Percentiles rank a stretch among this genome's conserved stretches.
These are phyloP conservation scores for Oxystoma pomonae DNA, from an alignment of 2,888 invertebrate species.

Conservation along the genomic window DNA sequence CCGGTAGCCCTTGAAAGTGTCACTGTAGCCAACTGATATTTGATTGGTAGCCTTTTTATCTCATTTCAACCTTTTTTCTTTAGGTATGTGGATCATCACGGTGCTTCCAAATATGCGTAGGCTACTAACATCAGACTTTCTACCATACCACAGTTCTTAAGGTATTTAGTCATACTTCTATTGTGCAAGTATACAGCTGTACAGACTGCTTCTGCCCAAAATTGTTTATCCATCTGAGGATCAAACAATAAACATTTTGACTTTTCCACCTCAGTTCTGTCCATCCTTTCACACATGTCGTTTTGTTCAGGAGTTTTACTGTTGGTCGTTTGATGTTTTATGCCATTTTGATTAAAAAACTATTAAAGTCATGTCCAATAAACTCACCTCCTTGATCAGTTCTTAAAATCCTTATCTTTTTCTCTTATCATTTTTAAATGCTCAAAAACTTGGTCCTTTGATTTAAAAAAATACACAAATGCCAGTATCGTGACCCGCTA, in stretches of 20 bases:
- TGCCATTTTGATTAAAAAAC: conserved; percentile 9
- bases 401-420: conserved; percentile 31
- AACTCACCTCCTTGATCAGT: conserved; percentile 32
- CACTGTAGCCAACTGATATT: conserved; percentile 32
- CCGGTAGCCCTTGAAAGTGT: conserved; percentile 31
- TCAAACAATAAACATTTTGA: conserved; percentile 32
- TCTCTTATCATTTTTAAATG: conserved; percentile 30
- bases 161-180: conserved; percentile 31
- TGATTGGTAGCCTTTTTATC: conserved; percentile 30
- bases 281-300: conserved; percentile 29
- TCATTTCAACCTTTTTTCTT: conserved; percentile 35
- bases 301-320: conserved; percentile 21
- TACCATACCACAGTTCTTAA: conserved; percentile 33
- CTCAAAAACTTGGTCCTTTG: conserved; percentile 30
- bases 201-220: conserved; percentile 33
- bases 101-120: conserved; percentile 34
- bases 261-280: conserved; percentile 31
- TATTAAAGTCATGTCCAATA: conserved; percentile 17
- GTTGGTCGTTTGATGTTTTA: not conserved
- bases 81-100: conserved; percentile 34
- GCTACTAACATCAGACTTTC: conserved; percentile 36
- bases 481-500: conserved; percentile 19
- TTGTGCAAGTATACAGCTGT: conserved; percentile 31
- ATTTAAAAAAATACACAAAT: conserved; percentile 26
- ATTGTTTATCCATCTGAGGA: conserved; percentile 25